Evolutionary conservation across 2,113 vertebrate genomes (phyloP).

Genomic region (Syrmaticus mikado): DNA sequence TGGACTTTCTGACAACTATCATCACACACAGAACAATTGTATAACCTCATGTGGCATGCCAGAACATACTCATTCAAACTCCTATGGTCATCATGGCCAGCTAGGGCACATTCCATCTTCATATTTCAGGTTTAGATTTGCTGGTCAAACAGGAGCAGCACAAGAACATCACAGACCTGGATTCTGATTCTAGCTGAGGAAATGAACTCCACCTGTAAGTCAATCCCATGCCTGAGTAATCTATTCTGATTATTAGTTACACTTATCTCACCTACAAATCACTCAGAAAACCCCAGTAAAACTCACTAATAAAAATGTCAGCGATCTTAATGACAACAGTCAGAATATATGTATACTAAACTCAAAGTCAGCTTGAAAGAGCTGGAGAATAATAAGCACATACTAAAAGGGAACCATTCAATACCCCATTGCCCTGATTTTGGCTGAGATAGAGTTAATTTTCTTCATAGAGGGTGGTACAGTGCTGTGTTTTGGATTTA

Average conservation of each 20-base stretch:
- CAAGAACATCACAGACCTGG: neutral
- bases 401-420: neutral
- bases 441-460: neutral
- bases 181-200: neutral
- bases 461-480: neutral
- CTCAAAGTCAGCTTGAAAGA: neutral
- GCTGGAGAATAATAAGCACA: neutral
- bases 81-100: neutral
- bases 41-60: fast-evolving
- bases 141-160: neutral
- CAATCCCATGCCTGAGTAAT: neutral
- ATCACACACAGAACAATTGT: neutral
- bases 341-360: neutral
- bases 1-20: neutral
- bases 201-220: neutral
- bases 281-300: neutral
- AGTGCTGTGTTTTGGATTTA: neutral
- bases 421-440: neutral
- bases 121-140: neutral
- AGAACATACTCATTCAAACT: neutral
- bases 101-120: neutral
- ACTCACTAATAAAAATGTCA: neutral
- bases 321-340: neutral
- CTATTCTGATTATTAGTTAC: neutral
- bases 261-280: neutral